Evolutionary conservation across 1,140 invertebrate genomes (phyloP).

Genomic region (Trachymyrmex septentrionalis): DNA sequence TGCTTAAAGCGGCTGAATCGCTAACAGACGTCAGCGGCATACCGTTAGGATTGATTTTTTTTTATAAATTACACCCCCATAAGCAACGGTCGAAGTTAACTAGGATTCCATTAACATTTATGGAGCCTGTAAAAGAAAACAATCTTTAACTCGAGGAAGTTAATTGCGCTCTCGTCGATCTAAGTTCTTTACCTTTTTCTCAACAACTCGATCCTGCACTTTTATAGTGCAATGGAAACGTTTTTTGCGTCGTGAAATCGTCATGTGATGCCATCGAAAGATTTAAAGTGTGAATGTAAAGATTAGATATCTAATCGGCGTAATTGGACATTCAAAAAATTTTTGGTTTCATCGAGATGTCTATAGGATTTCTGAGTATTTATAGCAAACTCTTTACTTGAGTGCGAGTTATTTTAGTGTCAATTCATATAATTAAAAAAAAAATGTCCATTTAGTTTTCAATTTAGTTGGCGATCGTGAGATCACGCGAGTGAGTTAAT

Average conservation of each 20-base stretch:
- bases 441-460: neutral
- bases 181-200: neutral
- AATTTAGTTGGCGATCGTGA: neutral
- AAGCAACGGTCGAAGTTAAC: neutral
- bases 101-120: neutral
- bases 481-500: conserved; percentile 23
- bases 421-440: neutral
- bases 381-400: neutral
- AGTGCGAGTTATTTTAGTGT: neutral
- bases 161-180: neutral
- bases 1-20: neutral
- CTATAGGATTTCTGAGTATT: neutral
- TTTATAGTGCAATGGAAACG: neutral
- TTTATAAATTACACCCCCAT: neutral
- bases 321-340: conserved; percentile 2
- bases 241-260: neutral
- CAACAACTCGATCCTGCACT: neutral
- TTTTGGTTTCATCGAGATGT: neutral
- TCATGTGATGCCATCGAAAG: neutral
- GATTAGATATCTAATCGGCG: neutral
- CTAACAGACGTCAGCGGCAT: neutral
- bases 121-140: neutral
- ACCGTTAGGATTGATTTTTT: conserved; percentile 10
- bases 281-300: neutral
- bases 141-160: neutral